Evolutionary conservation across 2,797 vertebrate genomes (phyloP), one percentile per base, ranked within the genome.

Genomic region (Mallotus villosus): DNA sequence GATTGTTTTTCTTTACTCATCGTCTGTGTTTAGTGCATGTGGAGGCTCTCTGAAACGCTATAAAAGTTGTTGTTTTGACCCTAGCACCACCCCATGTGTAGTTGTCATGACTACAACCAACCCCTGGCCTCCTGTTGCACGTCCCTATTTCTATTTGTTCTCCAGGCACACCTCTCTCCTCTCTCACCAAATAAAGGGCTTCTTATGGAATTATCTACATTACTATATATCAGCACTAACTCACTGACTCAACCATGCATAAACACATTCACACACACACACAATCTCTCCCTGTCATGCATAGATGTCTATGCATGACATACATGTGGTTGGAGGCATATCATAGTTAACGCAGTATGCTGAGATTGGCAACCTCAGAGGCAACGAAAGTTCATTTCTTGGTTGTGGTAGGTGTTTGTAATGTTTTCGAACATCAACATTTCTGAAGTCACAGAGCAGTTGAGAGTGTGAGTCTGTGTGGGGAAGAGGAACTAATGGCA

Each of bases 181-280:
- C 53, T 16, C 22, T 5, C 25, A 22, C 22, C 22, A 64, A 51
- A 25, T 68, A 78, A 78, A 78, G 77, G 73, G 77, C 73, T 78
- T 74, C 68, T 22, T 64, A 63, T 14, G 24, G 21, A 61, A 24
- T 24, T 27, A 61, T 61, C 22, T 14, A 61, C 63, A 34, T 21
- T 11, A 34, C 27, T 27, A 63, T 7, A 17, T 62, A 57, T 21
- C 55, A 60, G 19, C 61, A 55, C n/a, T 34, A 46, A 25, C 21
- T n/a, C 63, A 57, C 61, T 29, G 49, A 46, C 70, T 32, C 37
- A 25, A 37, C 74, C 68, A 67, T 75, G 80, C 74, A 59, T 79
- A 76, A 71, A 83, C 77, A 78, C 74, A 73, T 62, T 21, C 53
- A 53, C 25, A 16, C 34, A 58, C 51, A 58, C 9, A 74, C 75